Percentiles rank a stretch among this genome's conserved stretches.
Evolutionary conservation across 2,888 invertebrate genomes (phyloP).

Genomic region (Yponomeuta cagnagella): DNA sequence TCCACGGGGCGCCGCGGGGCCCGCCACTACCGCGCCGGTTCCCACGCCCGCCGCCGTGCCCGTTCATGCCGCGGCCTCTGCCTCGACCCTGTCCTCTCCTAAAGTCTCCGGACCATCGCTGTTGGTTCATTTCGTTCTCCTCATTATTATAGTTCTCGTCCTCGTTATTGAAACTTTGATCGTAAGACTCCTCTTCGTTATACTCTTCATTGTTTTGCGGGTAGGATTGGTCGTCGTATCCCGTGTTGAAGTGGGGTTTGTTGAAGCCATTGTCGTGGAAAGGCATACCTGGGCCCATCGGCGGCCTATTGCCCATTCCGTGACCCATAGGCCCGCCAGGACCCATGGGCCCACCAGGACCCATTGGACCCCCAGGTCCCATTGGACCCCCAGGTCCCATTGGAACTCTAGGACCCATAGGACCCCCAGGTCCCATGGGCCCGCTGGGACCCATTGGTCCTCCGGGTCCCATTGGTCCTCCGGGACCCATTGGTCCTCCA

Average conservation of each 20-base stretch:
- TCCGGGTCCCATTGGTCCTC: slow-evolving; percentile 25
- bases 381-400: slow-evolving; percentile 33
- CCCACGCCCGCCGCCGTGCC: slow-evolving; percentile 51
- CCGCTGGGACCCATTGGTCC: slow-evolving; percentile 32
- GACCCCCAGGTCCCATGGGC: slow-evolving; percentile 28
- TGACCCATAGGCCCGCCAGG: slow-evolving; percentile 31
- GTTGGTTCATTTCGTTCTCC: slow-evolving; percentile 42
- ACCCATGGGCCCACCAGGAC: slow-evolving; percentile 32
- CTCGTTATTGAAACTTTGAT: slow-evolving; percentile 38
- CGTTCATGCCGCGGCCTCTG: slow-evolving; percentile 57
- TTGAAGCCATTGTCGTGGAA: slow-evolving; percentile 60
- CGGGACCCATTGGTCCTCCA: slow-evolving; percentile 25
- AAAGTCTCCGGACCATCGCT: slow-evolving; percentile 50
- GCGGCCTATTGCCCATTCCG: slow-evolving; percentile 36
- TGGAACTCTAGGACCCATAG: slow-evolving; percentile 41
- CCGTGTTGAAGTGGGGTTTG: slow-evolving; percentile 52
- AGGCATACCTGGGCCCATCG: slow-evolving; percentile 38
- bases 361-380: slow-evolving; percentile 29
- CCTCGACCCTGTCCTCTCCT: slow-evolving; percentile 47
- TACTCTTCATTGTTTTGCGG: slow-evolving; percentile 49
- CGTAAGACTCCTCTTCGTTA: slow-evolving; percentile 43
- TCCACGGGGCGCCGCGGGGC: slow-evolving; percentile 44
- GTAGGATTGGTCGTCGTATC: slow-evolving; percentile 50
- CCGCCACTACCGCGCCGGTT: slow-evolving; percentile 44
- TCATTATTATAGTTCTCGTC: slow-evolving; percentile 32